Conservation (phyloP, 2,888 invertebrate genomes). For the Drosophila planitibia region DNA sequence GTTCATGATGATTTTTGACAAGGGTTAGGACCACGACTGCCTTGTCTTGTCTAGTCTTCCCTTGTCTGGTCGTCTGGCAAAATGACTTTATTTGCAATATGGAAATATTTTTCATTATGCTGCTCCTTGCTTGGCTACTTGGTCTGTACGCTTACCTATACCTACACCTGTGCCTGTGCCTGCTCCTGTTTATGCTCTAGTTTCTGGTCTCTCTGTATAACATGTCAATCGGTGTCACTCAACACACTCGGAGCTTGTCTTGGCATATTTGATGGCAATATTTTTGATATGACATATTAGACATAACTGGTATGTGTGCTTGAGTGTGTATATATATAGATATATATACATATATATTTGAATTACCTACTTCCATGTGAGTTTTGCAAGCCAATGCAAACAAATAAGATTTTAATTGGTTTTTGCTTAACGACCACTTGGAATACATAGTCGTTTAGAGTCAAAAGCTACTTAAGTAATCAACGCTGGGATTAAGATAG, state of each 20-base stretch:
- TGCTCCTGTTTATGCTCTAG: neutral
- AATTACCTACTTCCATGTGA: constrained; percentile 51
- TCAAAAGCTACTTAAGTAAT: neutral
- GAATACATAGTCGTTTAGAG: neutral
- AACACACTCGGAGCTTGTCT: constrained; percentile 53
- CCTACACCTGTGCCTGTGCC: neutral
- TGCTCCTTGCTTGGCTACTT: constrained; percentile 10
- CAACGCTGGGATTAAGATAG: neutral
- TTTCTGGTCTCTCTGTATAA: neutral
- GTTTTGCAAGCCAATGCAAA: constrained; percentile 46
- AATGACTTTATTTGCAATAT: constrained; percentile 81
- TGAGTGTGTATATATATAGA: neutral
- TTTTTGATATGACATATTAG: constrained; percentile 67
- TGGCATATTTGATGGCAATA: constrained; percentile 71
- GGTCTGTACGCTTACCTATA: neutral
- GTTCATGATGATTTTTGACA: constrained; percentile 60
- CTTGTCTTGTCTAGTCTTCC: constrained; percentile 20
- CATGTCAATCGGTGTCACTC: constrained; percentile 73
- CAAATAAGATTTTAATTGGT: constrained; percentile 28
- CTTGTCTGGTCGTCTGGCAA: constrained; percentile 37
- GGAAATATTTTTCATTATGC: constrained; percentile 79
- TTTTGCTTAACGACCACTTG: neutral
- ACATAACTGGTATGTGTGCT: constrained; percentile 20
- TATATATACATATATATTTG: neutral
- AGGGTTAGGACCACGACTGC: constrained; percentile 49